These are phyloP conservation scores for Pogonophryne albipinna DNA, from an alignment of 2,797 vertebrate genomes.

Conservation along the genomic window DNA sequence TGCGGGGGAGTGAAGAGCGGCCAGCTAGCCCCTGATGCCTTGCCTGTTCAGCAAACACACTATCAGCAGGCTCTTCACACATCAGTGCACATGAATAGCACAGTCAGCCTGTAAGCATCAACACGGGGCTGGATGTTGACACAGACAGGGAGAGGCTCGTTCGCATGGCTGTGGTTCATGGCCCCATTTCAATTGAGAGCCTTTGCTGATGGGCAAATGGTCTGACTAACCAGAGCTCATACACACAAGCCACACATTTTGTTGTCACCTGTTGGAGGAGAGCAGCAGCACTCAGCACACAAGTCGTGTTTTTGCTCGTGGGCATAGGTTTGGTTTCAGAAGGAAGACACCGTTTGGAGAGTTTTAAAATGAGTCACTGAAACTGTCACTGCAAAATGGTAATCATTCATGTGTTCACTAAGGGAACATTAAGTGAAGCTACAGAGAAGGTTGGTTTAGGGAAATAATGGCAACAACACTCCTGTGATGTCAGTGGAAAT, in stretches of 20 bases:
- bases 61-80: slow-evolving; percentile 85
- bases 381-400: slow-evolving; percentile 20
- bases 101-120: slow-evolving; percentile 82
- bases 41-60: slow-evolving; percentile 85
- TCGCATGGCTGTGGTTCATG: slow-evolving; percentile 64
- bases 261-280: slow-evolving; percentile 31
- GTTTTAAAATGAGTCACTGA: slow-evolving; percentile 33
- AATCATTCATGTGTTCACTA: slow-evolving; percentile 7
- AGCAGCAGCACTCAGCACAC: slow-evolving; percentile 32
- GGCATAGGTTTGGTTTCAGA: slow-evolving; percentile 36
- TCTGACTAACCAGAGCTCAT: neutral
- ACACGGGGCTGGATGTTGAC: slow-evolving; percentile 80
- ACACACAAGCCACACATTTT: slow-evolving; percentile 28
- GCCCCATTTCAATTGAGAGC: slow-evolving; percentile 80
- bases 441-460: neutral
- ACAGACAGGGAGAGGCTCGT: slow-evolving; percentile 77
- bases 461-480: slow-evolving; percentile 25
- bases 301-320: slow-evolving; percentile 44
- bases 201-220: slow-evolving; percentile 73
- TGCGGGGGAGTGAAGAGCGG: slow-evolving; percentile 76
- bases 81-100: slow-evolving; percentile 85
- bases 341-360: slow-evolving; percentile 5
- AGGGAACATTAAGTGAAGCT: neutral
- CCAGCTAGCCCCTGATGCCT: slow-evolving; percentile 77
- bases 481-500: slow-evolving; percentile 6